phyloP scores from a whole-genome alignment of 1,140 invertebrate genomes.

The Heliconius hewitsoni region DNA sequence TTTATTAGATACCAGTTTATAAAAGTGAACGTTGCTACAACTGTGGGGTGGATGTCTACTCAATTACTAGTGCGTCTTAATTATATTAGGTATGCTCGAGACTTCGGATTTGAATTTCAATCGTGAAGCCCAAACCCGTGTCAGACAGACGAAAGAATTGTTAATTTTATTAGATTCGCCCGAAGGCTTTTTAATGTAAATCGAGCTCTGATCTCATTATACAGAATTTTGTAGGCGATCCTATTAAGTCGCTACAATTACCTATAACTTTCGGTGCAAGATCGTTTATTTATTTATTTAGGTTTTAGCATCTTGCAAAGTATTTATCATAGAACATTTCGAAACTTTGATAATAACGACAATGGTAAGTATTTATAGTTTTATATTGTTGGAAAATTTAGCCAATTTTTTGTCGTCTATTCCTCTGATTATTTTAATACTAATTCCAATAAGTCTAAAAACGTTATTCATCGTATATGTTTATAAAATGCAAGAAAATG shows the following conservation, averaged over 20 bases:
- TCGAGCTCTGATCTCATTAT: conserved; percentile 61
- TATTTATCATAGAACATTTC: conserved; percentile 35
- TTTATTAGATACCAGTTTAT: conserved; percentile 45
- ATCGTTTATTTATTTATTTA: conserved; percentile 41
- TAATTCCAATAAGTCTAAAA: neutral
- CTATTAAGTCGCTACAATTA: conserved; percentile 40
- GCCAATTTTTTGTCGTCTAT: neutral
- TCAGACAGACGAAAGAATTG: conserved; percentile 67
- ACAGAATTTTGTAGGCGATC: conserved; percentile 43
- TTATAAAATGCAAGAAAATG: neutral
- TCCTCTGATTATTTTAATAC: neutral
- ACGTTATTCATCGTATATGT: neutral
- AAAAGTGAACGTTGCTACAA: conserved; percentile 50
- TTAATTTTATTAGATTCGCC: conserved; percentile 75
- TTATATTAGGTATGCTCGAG: conserved; percentile 75
- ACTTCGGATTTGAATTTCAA: conserved; percentile 78
- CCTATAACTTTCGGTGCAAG: conserved; percentile 35
- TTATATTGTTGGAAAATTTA: conserved; percentile 34
- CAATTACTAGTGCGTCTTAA: conserved; percentile 74
- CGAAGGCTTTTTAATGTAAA: conserved; percentile 74
- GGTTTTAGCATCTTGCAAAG: conserved; percentile 41
- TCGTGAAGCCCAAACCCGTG: conserved; percentile 59
- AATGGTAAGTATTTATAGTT: conserved; percentile 32
- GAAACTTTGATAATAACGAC: conserved; percentile 37
- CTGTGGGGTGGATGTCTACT: conserved; percentile 70